Percentiles rank a stretch among this genome's conserved stretches.
Evolutionary conservation across 2,888 invertebrate species (phyloP).

Genomic region (Iselma pallidipennis): DNA sequence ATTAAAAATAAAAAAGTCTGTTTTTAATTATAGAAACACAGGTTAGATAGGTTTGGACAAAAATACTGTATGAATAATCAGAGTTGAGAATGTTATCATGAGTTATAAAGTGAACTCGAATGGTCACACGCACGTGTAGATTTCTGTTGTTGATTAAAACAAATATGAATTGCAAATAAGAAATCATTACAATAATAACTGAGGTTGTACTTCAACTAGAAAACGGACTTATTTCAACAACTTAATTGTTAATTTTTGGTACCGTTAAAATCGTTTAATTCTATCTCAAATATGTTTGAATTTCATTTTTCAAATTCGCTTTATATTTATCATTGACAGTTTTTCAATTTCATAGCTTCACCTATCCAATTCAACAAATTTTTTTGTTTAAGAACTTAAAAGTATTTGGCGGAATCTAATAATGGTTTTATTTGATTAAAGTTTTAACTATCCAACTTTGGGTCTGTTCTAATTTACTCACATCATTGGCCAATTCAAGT

Average conservation of each 20-base stretch:
- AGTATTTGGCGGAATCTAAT: neutral
- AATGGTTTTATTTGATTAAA: conserved; percentile 19
- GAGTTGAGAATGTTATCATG: conserved; percentile 11
- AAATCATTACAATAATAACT: conserved; percentile 15
- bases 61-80: too few species aligned
- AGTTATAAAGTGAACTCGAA: conserved; percentile 18
- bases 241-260: conserved; percentile 14
- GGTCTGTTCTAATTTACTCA: conserved; percentile 20
- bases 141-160: conserved; percentile 12
- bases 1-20: too few species aligned
- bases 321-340: neutral
- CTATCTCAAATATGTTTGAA: neutral
- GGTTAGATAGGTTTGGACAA: too few species aligned
- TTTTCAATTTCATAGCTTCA: neutral
- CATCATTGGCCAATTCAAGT: conserved; percentile 15
- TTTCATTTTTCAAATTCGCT: neutral
- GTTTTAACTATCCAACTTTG: conserved; percentile 19
- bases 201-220: conserved; percentile 8
- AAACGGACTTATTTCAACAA: conserved; percentile 10
- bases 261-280: neutral
- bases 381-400: neutral
- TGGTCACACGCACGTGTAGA: conserved; percentile 21
- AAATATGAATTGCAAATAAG: conserved; percentile 22
- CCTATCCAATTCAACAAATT: neutral
- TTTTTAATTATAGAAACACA: too few species aligned